phyloP scores from a whole-genome alignment of 1,140 invertebrate species.

The Leptinotarsa undecemlineata region DNA sequence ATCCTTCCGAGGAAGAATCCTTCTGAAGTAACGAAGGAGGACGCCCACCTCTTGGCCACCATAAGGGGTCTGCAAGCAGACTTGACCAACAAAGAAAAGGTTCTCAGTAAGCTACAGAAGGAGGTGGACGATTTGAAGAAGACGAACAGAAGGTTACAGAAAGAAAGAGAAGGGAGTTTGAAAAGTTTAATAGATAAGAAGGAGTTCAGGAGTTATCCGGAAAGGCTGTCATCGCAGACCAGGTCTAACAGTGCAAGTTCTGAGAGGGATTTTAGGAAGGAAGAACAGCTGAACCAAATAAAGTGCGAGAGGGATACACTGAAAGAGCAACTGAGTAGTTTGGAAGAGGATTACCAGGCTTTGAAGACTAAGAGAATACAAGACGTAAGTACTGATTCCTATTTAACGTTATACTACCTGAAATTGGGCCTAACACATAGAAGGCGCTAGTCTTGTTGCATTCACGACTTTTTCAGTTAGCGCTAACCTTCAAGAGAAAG shows the following conservation, averaged over 20 bases:
- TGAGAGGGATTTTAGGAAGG: conserved; percentile 51
- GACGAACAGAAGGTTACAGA: conserved; percentile 73
- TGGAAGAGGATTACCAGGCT: conserved; percentile 67
- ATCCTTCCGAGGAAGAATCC: conserved; percentile 22
- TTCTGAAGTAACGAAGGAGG: conserved; percentile 61
- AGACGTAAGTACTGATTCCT: conserved; percentile 63
- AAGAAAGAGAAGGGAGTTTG: conserved; percentile 69
- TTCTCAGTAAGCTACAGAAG: conserved; percentile 68
- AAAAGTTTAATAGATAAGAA: conserved; percentile 50
- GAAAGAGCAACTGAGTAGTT: conserved; percentile 55
- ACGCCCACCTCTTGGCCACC: conserved; percentile 74
- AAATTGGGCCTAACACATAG: no score
- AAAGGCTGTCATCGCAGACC: conserved; percentile 47
- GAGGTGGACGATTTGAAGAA: conserved; percentile 76
- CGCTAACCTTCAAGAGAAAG: no score
- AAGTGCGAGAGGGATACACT: conserved; percentile 66
- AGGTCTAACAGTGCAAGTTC: conserved; percentile 55
- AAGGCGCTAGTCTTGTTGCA: no score
- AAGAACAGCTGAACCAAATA: conserved; percentile 62
- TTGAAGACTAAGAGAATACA: conserved; percentile 75
- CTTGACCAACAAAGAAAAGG: conserved; percentile 71
- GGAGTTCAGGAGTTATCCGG: conserved; percentile 52
- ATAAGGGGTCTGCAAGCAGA: conserved; percentile 76
- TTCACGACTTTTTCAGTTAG: no score
- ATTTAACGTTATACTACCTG: no score